Evolutionary conservation across 2,797 vertebrate genomes (phyloP), one percentile per base, ranked within the genome.

Genomic region (Enoplosus armatus): DNA sequence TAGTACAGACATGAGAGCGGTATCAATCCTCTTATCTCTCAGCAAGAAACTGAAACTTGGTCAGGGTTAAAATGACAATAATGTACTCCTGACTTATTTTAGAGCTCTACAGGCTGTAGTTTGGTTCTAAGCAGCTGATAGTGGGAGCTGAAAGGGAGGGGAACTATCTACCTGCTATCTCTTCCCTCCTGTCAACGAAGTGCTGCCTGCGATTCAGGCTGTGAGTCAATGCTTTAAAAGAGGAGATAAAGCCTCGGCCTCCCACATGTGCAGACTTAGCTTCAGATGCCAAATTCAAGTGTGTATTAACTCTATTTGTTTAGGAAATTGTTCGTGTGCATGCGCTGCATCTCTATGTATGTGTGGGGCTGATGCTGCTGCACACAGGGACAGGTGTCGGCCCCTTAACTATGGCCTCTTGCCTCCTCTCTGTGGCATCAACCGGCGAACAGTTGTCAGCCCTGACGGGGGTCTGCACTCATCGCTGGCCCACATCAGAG

Each of bases 401-500:
- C 72, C 83, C 77, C 66, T 82, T 80, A 84, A 90, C 83, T 51
- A 11, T 67, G 84, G 88, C 90, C 85, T 81, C 83, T 75, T 75
- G 72, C 82, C 83, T 85, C 79, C 72, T 77, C 85, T 80, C 75
- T 68, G 75, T 85, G 87, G 89, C 89, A 87, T 89, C 87, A 89
- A 86, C 89, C 83, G 63, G 91, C 26, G 43, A 93, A 93, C 94
- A 93, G 94, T 94, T 94, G 93, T 94, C 93, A 85, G 87, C 76
- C 81, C 79, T 86, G 83, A 93, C 72, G 82, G 95, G 93, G 90
- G 91, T 87, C 91, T 86, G 84, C 43, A 70, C 88, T 84, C 74
- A 82, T 92, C 87, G 86, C 77, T 86, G 88, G 85, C 79, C 79
- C 85, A 77, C 82, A 85, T 90, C 79, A 83, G 22, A 69, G 43